These are phyloP conservation scores for Drosophila biarmipes DNA, from an alignment of 1,140 invertebrate species.

Conservation along the genomic window DNA sequence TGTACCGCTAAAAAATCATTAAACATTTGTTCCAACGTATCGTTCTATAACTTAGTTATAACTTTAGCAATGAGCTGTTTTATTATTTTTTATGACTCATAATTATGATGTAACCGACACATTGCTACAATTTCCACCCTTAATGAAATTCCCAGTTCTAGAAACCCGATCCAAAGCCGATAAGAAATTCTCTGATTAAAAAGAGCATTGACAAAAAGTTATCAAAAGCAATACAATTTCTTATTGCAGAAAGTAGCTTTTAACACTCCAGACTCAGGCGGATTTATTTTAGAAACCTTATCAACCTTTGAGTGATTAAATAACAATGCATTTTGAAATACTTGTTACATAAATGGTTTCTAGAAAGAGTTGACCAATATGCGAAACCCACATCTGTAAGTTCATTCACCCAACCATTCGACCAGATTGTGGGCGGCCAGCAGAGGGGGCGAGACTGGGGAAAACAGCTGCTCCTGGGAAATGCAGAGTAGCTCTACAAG, in stretches of 20 bases:
- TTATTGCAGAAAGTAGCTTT: neutral
- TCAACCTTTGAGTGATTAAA: neutral
- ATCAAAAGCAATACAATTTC: neutral
- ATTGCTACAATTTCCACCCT: neutral
- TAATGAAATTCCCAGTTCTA: neutral
- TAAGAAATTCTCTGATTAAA: neutral
- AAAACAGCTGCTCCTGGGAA: constrained; percentile 71
- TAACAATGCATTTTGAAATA: neutral
- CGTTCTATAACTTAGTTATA: too few species aligned
- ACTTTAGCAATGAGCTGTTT: too few species aligned
- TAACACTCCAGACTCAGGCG: neutral
- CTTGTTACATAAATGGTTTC: neutral
- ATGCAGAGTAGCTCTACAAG: constrained; percentile 51
- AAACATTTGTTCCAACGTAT: too few species aligned
- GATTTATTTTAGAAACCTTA: neutral
- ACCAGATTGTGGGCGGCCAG: constrained; percentile 14
- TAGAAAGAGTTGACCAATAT: constrained; percentile 4
- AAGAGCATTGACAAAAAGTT: neutral
- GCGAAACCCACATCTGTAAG: constrained; percentile 33
- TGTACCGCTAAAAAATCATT: too few species aligned
- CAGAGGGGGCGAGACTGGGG: constrained; percentile 2
- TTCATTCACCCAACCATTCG: constrained; percentile 74
- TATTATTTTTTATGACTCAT: too few species aligned
- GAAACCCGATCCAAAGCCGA: constrained; percentile 1
- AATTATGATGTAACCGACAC: neutral